Evolutionary conservation across 2,888 invertebrate species (phyloP).

Genomic region (Meghimatium bilineatum): DNA sequence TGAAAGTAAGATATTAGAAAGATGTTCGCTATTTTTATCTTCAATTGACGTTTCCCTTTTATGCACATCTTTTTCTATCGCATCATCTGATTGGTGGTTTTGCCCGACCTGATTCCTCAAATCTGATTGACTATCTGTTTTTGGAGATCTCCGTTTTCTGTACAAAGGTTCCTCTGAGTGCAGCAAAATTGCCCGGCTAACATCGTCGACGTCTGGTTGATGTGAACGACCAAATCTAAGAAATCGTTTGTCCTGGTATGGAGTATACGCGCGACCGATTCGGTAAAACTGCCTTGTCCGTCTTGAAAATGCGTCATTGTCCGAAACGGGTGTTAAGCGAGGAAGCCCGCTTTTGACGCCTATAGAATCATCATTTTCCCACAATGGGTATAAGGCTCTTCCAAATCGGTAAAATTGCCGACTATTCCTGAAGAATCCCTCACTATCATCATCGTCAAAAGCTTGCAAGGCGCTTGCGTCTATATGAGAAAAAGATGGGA

Average conservation of each 20-base stretch:
- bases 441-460: slow-evolving; percentile 47
- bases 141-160: slow-evolving; percentile 36
- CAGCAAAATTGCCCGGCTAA: slow-evolving; percentile 53
- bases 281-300: slow-evolving; percentile 54
- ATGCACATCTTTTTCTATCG: slow-evolving; percentile 44
- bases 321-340: slow-evolving; percentile 32
- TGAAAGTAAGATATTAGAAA: not conserved
- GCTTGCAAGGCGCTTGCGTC: not conserved
- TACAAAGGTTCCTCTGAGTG: not conserved
- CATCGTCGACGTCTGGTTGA: slow-evolving; percentile 53
- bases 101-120: slow-evolving; percentile 38
- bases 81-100: slow-evolving; percentile 25
- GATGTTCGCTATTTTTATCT: not conserved
- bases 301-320: slow-evolving; percentile 62
- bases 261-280: slow-evolving; percentile 58
- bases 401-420: slow-evolving; percentile 58
- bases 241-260: slow-evolving; percentile 63
- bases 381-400: slow-evolving; percentile 33
- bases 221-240: slow-evolving; percentile 65
- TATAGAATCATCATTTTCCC: slow-evolving; percentile 57
- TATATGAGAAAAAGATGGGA: not conserved
- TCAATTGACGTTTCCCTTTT: slow-evolving; percentile 15
- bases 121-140: slow-evolving; percentile 40
- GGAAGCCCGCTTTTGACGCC: slow-evolving; percentile 52
- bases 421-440: slow-evolving; percentile 60